Conservation (phyloP, 2,888 invertebrate genomes). For the Drosophila maculinotata region DNA sequence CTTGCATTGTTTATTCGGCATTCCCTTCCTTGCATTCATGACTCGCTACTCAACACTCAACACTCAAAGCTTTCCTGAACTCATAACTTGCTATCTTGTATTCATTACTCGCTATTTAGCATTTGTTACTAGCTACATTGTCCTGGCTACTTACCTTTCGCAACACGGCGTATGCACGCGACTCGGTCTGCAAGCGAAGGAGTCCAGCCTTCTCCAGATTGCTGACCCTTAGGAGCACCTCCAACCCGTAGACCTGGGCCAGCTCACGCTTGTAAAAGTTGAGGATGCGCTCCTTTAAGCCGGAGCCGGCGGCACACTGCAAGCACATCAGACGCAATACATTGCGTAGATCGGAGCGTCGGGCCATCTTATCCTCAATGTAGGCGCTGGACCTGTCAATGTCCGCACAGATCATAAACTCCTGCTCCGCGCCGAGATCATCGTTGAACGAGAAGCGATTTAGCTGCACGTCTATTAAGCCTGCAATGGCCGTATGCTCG, state of each 20-base stretch:
- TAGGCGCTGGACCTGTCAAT: conserved; percentile 94
- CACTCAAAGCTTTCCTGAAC: too few species aligned
- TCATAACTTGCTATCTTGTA: too few species aligned
- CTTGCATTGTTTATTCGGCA: background rate
- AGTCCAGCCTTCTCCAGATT: conserved; percentile 95
- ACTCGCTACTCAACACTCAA: background rate
- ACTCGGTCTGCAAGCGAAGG: conserved; percentile 90
- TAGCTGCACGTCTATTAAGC: conserved; percentile 94
- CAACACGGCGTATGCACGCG: conserved; percentile 90
- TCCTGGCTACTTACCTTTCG: conserved; percentile 87
- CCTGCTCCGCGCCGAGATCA: conserved; percentile 93
- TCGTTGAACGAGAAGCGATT: conserved; percentile 92
- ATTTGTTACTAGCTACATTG: background rate
- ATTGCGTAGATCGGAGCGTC: conserved; percentile 92
- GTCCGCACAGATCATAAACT: conserved; percentile 95
- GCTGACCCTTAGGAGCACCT: conserved; percentile 91
- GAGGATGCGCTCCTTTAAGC: conserved; percentile 94
- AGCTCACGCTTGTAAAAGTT: conserved; percentile 91
- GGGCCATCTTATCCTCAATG: conserved; percentile 96
- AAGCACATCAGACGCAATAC: conserved; percentile 95
- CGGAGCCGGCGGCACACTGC: conserved; percentile 96
- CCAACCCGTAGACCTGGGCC: conserved; percentile 94
- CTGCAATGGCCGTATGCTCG: conserved; percentile 96
- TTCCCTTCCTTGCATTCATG: background rate
- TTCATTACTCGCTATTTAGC: background rate